Conservation (phyloP, 2,113 vertebrate species). For the Cettia cetti region DNA sequence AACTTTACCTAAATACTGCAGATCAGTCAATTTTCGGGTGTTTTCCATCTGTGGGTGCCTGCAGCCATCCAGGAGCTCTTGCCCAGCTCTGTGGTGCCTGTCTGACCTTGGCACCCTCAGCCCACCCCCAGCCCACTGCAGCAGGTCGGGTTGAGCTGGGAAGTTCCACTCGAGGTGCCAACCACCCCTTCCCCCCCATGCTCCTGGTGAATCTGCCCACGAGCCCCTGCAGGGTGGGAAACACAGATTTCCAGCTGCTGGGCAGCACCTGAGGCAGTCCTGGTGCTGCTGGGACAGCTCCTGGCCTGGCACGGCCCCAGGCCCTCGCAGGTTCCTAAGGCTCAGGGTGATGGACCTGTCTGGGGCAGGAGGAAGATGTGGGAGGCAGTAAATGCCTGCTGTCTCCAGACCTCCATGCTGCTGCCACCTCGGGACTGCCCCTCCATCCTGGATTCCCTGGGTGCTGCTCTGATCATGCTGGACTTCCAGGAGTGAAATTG, state of each 20-base stretch:
- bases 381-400: not conserved
- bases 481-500: not conserved
- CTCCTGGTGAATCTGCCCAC: not conserved
- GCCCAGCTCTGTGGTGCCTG: not conserved
- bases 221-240: fast-evolving
- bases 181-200: fast-evolving
- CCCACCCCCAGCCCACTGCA: not conserved
- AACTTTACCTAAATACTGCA: no score
- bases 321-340: not conserved
- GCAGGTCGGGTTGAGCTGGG: not conserved
- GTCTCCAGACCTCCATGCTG: not conserved
- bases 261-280: fast-evolving
- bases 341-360: not conserved
- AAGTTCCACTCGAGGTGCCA: not conserved
- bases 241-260: not conserved
- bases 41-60: not conserved
- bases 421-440: not conserved
- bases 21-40: not conserved
- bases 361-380: not conserved
- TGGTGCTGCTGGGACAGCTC: not conserved
- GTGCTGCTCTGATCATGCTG: not conserved
- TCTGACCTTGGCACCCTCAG: not conserved
- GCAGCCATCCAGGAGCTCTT: not conserved
- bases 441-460: not conserved
- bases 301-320: fast-evolving